A percentile compares a stretch with the other conserved stretches of the same genome.
Evolutionary conservation across 2,113 vertebrate genomes (phyloP).

Genomic region (Percina caprodes): DNA sequence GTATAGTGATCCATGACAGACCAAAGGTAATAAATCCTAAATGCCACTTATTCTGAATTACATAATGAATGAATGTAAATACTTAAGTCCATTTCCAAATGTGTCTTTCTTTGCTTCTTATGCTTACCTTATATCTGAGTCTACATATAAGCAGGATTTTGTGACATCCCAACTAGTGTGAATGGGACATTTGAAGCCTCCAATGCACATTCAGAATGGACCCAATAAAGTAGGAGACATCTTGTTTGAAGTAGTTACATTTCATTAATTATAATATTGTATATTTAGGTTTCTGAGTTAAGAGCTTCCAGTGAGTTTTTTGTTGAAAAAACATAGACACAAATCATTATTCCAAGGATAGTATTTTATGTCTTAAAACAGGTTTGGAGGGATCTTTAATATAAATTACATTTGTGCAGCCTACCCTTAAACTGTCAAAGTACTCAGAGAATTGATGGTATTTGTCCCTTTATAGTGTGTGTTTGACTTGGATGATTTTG

Average conservation of each 20-base stretch:
- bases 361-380: background rate
- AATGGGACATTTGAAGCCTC: background rate
- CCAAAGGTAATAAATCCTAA: background rate
- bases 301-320: background rate
- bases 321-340: background rate
- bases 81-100: background rate
- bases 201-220: background rate
- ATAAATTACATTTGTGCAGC: background rate
- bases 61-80: background rate
- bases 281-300: background rate
- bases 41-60: background rate
- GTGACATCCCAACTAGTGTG: background rate
- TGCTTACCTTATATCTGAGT: background rate
- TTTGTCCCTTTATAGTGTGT: background rate
- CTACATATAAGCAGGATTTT: background rate
- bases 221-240: background rate
- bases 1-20: background rate
- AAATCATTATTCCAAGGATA: background rate
- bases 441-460: background rate
- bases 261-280: too few species aligned
- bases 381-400: background rate
- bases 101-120: background rate
- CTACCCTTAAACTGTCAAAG: background rate
- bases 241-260: background rate
- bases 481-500: conserved; percentile 22